Conservation (phyloP, 2,888 invertebrate genomes). For the Keiferia lycopersicella region DNA sequence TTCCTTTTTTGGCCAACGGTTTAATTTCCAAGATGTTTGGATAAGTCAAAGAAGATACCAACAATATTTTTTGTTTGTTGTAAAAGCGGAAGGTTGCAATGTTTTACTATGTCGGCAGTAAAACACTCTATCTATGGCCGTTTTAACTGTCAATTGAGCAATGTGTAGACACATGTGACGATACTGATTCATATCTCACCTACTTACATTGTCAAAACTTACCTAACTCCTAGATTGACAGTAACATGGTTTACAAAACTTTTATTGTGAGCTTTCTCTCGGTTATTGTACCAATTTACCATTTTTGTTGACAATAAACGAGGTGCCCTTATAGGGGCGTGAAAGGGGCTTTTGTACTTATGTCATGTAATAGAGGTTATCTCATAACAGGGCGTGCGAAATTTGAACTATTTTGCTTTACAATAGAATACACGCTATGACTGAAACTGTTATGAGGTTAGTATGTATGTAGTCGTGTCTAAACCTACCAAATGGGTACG, state of each 20-base stretch:
- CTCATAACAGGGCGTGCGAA: background rate
- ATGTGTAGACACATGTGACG: background rate
- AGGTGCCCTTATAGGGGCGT: conserved; percentile 25
- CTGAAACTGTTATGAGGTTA: no score
- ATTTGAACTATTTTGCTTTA: conserved; percentile 1
- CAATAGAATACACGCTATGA: background rate
- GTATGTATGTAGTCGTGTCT: background rate
- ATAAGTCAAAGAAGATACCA: no score
- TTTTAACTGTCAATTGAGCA: background rate
- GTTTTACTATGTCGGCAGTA: background rate
- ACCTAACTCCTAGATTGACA: conserved; percentile 16
- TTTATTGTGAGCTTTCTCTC: conserved; percentile 24
- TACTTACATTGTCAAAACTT: background rate
- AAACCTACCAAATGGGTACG: background rate
- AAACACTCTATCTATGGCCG: background rate
- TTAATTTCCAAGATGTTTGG: no score
- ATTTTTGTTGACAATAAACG: conserved; percentile 33
- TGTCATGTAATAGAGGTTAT: conserved; percentile 20
- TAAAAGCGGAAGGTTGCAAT: background rate
- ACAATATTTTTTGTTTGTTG: no score
- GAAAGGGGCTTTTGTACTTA: conserved; percentile 20
- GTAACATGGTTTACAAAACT: conserved; percentile 15
- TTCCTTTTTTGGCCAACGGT: no score
- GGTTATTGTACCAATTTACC: conserved; percentile 35
- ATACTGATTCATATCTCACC: conserved; percentile 2